These are phyloP conservation scores for Oncorhynchus clarkii DNA, from an alignment of 2,113 vertebrate species.

Conservation along the genomic window DNA sequence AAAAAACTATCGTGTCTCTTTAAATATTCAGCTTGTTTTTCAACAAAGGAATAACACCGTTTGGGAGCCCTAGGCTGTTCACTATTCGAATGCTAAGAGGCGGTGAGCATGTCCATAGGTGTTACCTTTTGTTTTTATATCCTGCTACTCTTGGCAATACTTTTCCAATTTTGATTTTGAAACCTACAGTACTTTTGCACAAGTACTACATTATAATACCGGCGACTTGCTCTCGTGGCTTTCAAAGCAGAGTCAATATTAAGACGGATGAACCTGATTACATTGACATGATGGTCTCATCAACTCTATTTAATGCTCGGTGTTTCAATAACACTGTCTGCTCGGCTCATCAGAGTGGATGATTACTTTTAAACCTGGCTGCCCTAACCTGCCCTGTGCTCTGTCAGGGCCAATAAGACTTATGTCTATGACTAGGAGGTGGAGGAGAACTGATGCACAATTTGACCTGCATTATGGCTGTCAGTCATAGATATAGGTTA, in stretches of 20 bases:
- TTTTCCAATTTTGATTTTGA: background rate
- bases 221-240: background rate
- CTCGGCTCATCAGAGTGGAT: background rate
- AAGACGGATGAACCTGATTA: background rate
- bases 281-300: background rate
- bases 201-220: background rate
- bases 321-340: background rate
- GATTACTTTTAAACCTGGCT: constrained; percentile 7
- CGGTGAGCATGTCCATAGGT: background rate
- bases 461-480: background rate
- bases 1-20: constrained; percentile 10
- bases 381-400: background rate
- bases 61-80: background rate
- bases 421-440: background rate
- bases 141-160: background rate
- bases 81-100: background rate
- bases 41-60: background rate
- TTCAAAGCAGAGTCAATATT: background rate
- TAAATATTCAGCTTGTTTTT: constrained; percentile 11
- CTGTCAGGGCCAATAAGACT: background rate
- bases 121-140: background rate
- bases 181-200: background rate
- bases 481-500: background rate
- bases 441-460: background rate
- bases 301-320: background rate